phyloP scores from a whole-genome alignment of 2,888 invertebrate species.

The Synergus japonicus region DNA sequence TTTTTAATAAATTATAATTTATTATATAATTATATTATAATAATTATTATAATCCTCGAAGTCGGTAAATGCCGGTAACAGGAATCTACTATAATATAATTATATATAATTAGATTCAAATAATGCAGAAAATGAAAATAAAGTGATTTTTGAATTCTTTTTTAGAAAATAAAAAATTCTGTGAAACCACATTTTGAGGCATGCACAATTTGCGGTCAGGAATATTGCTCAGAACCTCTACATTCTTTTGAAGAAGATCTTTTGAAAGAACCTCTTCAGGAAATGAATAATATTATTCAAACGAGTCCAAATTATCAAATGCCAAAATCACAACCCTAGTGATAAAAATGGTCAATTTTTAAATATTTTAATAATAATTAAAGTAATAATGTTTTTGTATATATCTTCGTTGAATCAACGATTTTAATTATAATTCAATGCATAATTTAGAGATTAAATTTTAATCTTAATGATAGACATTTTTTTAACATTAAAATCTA shows the following conservation, averaged over 20 bases:
- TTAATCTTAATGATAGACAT: neutral
- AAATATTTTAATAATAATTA: neutral
- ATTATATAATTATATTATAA: no score
- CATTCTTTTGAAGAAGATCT: constrained; percentile 80
- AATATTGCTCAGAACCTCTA: constrained; percentile 81
- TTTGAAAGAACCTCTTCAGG: constrained; percentile 79
- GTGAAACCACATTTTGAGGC: constrained; percentile 88
- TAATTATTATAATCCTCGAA: neutral
- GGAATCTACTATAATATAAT: neutral
- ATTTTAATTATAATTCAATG: neutral
- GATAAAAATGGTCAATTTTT: neutral
- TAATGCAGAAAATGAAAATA: no score
- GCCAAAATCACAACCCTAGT: constrained; percentile 8
- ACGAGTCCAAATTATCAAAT: constrained; percentile 54
- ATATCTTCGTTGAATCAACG: neutral
- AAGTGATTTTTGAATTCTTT: constrained; percentile 61
- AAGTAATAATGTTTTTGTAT: no score
- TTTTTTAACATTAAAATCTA: neutral
- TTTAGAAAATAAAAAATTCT: constrained; percentile 87
- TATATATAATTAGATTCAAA: no score
- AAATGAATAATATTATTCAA: constrained; percentile 72
- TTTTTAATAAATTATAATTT: no score
- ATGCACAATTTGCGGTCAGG: constrained; percentile 86
- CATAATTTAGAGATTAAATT: no score
- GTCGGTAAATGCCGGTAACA: neutral